A percentile compares a stretch with the other conserved stretches of the same genome.
Conservation (phyloP, 2,113 vertebrate species). For the Zingel zingel region DNA sequence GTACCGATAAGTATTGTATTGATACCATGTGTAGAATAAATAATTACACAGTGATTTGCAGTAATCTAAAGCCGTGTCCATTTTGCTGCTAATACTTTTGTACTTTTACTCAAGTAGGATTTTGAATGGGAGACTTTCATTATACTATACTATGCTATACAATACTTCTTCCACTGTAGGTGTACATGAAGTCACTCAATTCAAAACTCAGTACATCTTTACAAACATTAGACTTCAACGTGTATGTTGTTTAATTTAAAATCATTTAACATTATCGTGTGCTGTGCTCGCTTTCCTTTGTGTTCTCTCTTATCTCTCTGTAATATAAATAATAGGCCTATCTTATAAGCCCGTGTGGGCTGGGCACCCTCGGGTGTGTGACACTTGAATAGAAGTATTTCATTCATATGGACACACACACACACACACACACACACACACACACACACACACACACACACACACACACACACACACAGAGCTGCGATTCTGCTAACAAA, state of each 20-base stretch:
- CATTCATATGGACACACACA: slow-evolving; percentile 38
- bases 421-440: slow-evolving; percentile 31
- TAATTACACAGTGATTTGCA: not conserved
- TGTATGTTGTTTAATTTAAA: not conserved
- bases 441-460: slow-evolving; percentile 43
- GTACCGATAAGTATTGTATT: not conserved
- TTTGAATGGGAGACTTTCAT: not conserved
- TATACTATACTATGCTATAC: no score
- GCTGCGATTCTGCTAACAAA: slow-evolving; percentile 31
- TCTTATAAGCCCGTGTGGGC: not conserved
- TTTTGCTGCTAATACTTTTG: not conserved
- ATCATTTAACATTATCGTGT: not conserved
- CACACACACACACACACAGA: slow-evolving; percentile 29
- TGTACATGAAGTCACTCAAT: not conserved
- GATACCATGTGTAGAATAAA: no score
- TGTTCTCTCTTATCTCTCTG: slow-evolving; percentile 11
- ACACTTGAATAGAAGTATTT: slow-evolving; percentile 33
- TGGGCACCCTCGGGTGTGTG: slow-evolving; percentile 29
- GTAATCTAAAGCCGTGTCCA: not conserved
- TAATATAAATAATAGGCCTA: not conserved
- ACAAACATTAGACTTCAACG: not conserved
- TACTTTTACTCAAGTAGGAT: not conserved
- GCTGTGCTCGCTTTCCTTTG: not conserved
- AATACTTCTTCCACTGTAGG: no score
- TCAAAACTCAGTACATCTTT: not conserved